Evolutionary conservation across 2,113 vertebrate genomes (phyloP).

Genomic region (Centropus unirufus): DNA sequence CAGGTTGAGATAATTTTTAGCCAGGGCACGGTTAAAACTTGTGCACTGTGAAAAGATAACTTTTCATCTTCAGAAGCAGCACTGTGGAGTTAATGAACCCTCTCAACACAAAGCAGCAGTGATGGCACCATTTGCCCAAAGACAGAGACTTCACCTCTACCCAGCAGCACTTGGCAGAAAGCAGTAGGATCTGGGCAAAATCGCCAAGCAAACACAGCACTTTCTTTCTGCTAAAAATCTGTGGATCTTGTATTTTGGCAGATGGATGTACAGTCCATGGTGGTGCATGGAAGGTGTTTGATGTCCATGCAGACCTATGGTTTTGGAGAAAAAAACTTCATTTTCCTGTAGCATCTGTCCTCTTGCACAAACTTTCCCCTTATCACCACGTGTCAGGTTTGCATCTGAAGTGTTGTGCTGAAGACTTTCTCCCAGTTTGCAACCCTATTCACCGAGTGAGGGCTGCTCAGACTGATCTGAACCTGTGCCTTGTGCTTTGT

Average conservation of each 20-base stretch:
- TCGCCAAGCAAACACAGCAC: fast-evolving
- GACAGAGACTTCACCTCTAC: background rate
- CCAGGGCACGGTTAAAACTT: conserved; percentile 45
- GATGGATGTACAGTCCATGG: fast-evolving
- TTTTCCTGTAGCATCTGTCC: background rate
- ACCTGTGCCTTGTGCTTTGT: background rate
- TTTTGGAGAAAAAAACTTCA: background rate
- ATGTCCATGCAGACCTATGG: fast-evolving
- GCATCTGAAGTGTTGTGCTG: fast-evolving
- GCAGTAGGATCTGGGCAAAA: background rate
- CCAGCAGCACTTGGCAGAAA: background rate
- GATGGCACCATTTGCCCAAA: background rate
- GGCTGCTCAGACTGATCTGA: background rate
- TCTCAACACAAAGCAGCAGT: background rate
- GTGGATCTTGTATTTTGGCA: background rate
- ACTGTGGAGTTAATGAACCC: conserved; percentile 14
- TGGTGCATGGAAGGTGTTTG: background rate
- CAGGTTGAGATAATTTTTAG: conserved; percentile 53
- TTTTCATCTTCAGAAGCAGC: background rate
- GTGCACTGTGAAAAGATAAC: conserved; percentile 8
- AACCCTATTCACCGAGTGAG: background rate
- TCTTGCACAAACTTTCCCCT: background rate
- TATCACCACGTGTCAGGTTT: background rate
- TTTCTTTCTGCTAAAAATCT: background rate
- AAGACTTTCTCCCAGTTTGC: background rate